Base-by-base conservation (phyloP, 2,797 vertebrate genomes). In the Pseudotriccus pelzelni region DNA sequence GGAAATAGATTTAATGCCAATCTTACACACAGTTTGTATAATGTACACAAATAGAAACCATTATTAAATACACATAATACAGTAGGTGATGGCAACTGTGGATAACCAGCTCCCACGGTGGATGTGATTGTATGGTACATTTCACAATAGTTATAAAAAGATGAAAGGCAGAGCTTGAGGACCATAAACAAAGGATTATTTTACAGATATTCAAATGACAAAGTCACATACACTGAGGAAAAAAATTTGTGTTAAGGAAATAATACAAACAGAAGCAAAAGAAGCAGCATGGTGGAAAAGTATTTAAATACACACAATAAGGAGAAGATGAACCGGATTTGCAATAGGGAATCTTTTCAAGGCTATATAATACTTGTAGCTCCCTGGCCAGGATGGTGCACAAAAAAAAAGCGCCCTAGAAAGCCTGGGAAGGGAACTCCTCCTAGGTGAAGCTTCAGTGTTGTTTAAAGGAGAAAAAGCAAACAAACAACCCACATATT, bases 111-210 rank as follows among this genome's bases (percentile, higher is more conserved):
- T 91, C 59, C 76, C 37, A 28, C 4, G 12, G 84, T 52, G 55
- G 43, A 91, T 67, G 15, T 37, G 63, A 90, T 13, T 84, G 59
- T 37, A 84, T 9, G 23, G 62, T 58, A 79, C 76, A 58, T 82
- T 88, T 90, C 89, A 92, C 66, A 88, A 36, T 30, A 84, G 59
- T 63, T 69, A 93, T 21, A 81, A 76, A 74, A 91, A 92, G 52
- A 89, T 75, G 44, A 84, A 93, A 88, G 56, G 27, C 25, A 47
- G 69, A 88, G 28, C 18, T 46, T 28, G 25, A 93, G 27, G 19
- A 90, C 30, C 32, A 46, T 76, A 91, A 87, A 73, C 22, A 69
- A 44, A 49, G 56, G 55, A 94, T 63, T 91, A 91, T 64, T 89
- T 89, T 72, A 76, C 36, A 89, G 50, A 80, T 47, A 60, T 50